Evolutionary conservation across 2,797 vertebrate genomes (phyloP).

Genomic region (Cryptoblepharus egeriae): DNA sequence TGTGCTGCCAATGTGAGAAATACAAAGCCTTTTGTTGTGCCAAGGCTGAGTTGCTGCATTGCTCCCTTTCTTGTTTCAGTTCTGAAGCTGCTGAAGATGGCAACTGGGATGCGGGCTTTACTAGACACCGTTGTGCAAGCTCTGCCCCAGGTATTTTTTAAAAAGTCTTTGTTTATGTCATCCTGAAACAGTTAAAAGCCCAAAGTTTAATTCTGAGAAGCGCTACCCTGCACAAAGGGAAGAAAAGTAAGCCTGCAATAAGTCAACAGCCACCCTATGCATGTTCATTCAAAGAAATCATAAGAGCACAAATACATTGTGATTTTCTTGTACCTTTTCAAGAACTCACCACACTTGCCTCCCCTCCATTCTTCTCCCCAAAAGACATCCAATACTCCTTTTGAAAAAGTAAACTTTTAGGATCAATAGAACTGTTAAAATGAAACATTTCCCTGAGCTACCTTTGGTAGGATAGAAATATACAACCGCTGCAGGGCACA

Average conservation of each 20-base stretch:
- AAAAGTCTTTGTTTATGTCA: neutral
- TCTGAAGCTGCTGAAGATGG: slow-evolving; percentile 85
- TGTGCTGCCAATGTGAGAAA: neutral
- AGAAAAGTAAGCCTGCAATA: neutral
- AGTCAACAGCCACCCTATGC: neutral
- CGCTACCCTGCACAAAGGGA: neutral
- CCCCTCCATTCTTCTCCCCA: neutral
- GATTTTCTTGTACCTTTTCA: neutral
- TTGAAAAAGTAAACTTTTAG: too few relatives aligned
- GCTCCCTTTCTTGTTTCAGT: slow-evolving; percentile 72
- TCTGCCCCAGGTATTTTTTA: slow-evolving; percentile 93
- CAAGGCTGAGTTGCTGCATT: slow-evolving; percentile 28
- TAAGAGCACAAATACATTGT: too few relatives aligned
- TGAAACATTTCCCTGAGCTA: neutral
- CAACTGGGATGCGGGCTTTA: slow-evolving; percentile 94
- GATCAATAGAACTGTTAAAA: too few relatives aligned
- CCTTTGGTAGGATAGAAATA: neutral
- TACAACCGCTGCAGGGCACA: neutral
- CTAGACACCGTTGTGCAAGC: slow-evolving; percentile 96
- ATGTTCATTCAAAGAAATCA: neutral
- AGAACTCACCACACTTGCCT: neutral
- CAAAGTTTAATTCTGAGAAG: neutral
- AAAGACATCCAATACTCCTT: neutral
- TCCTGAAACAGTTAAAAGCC: neutral
- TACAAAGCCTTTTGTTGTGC: neutral